Evolutionary conservation across 1,140 invertebrate genomes (phyloP), one percentile per base, ranked within the genome.

Genomic region (Phocides pigmalion): DNA sequence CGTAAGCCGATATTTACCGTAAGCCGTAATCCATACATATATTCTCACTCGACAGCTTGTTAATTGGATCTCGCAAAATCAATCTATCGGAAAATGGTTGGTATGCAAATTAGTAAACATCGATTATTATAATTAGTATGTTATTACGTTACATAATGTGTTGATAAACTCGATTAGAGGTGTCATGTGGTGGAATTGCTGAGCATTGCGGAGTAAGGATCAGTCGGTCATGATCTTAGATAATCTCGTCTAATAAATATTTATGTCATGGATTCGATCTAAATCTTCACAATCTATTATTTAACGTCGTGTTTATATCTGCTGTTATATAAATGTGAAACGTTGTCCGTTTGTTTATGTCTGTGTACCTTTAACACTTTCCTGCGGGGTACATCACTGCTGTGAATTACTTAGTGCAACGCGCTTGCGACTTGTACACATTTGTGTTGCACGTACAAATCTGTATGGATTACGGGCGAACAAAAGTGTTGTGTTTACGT

Each of bases 71-170:
- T 15, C 20, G 15, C 50, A 28, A 42, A 28, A 42, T 14, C 15
- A 44, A 58, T 58, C 12, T 14, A 58, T 58, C 22, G 39, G 53
- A 58, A 58, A 58, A 58, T 41, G 25, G 53, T 58, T 44, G 39
- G 16, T 44, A 58, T 17, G 53, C 53, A 17, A 44, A 58, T 44
- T 6, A 4, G 12, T 58, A 32, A 6, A 8, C 19, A 22, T 22
- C 17, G 5, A 54, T 0, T 50, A 32, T 50, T 9, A 14, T 37
- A 53, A 53, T 53, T 53, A 53, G 39, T 37, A 3, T 16, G 9
- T 41, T 22, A 37, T 41, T 39, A 3, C 28, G 28, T 32, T 32
- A 54, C n/a, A 54, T 54, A 22, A 51, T 4, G n/a, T 17, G 19
- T 32, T 4, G 20, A 25, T 47, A 1, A 25, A 11, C 20, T 47